These are phyloP conservation scores for Aldabrachelys gigantea DNA, from an alignment of 2,113 vertebrate species.

Conservation along the genomic window DNA sequence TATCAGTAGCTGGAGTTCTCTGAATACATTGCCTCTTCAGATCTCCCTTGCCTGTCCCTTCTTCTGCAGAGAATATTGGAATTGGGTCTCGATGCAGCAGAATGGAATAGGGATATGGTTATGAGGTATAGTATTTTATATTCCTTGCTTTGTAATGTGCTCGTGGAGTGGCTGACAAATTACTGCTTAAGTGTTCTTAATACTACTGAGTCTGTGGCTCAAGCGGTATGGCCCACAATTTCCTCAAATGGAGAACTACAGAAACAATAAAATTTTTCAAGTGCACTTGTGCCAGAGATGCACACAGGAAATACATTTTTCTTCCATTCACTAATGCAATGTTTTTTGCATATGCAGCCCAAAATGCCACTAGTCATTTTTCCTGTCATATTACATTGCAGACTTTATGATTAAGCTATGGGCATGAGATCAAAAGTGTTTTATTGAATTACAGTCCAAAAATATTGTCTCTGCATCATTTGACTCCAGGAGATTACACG, in stretches of 20 bases:
- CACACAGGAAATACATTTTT: not conserved
- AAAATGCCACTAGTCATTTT: not conserved
- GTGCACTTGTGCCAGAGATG: not conserved
- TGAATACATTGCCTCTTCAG: not conserved
- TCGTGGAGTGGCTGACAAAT: not conserved
- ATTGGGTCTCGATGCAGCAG: not conserved
- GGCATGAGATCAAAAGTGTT: fast-evolving
- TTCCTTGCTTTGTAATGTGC: not conserved
- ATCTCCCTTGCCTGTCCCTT: not conserved
- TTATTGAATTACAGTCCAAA: not conserved
- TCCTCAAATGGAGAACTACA: not conserved
- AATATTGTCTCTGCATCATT: not conserved
- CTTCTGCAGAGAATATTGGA: not conserved
- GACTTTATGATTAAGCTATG: not conserved
- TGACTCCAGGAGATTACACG: not conserved
- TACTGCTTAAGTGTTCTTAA: not conserved
- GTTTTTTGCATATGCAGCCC: not conserved
- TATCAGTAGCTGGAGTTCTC: not conserved
- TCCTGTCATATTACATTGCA: not conserved
- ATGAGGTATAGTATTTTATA: not conserved
- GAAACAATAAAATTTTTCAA: not conserved
- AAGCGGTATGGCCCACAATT: no score
- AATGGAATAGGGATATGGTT: not conserved
- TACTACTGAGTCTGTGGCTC: not conserved
- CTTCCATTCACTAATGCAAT: not conserved